These are phyloP conservation scores for Apotomis betuletana DNA, from an alignment of 2,888 invertebrate genomes.

Conservation along the genomic window DNA sequence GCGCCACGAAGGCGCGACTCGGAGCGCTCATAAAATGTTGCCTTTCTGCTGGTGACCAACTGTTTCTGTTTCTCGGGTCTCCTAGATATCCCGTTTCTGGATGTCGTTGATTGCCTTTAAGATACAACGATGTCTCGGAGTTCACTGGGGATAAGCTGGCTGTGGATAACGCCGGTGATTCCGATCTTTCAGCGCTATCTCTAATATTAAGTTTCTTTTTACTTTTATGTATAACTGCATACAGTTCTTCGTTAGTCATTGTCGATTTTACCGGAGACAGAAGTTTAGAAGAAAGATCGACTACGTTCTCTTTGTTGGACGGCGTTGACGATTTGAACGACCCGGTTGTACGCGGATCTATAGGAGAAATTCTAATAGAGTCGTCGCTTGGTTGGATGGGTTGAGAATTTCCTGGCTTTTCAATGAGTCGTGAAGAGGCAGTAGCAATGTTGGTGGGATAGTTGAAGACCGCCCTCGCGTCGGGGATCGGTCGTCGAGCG, in stretches of 20 bases:
- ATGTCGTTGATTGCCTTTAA: conserved; percentile 73
- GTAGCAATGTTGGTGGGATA: conserved; percentile 54
- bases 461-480: conserved; percentile 53
- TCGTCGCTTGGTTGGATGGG: conserved; percentile 58
- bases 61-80: conserved; percentile 83
- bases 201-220: conserved; percentile 89
- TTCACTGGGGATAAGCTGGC: conserved; percentile 79
- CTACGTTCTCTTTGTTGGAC: conserved; percentile 78
- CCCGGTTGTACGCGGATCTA: conserved; percentile 85
- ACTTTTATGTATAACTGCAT: conserved; percentile 90
- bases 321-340: conserved; percentile 88
- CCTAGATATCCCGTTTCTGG: conserved; percentile 86
- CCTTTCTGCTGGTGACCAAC: conserved; percentile 85
- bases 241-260: conserved; percentile 91
- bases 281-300: conserved; percentile 79
- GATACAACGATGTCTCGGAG: conserved; percentile 76
- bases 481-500: conserved; percentile 47
- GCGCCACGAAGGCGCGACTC: conserved; percentile 52
- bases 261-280: conserved; percentile 88
- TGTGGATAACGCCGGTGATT: conserved; percentile 75
- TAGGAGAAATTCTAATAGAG: conserved; percentile 86
- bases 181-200: conserved; percentile 77
- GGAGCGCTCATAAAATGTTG: conserved; percentile 59
- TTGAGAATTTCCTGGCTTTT: conserved; percentile 36
- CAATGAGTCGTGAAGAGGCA: conserved; percentile 48